Percentiles rank a stretch among this genome's conserved stretches.
Conservation (phyloP, 2,888 invertebrate species). For the Branchinecta sandiegonensis region DNA sequence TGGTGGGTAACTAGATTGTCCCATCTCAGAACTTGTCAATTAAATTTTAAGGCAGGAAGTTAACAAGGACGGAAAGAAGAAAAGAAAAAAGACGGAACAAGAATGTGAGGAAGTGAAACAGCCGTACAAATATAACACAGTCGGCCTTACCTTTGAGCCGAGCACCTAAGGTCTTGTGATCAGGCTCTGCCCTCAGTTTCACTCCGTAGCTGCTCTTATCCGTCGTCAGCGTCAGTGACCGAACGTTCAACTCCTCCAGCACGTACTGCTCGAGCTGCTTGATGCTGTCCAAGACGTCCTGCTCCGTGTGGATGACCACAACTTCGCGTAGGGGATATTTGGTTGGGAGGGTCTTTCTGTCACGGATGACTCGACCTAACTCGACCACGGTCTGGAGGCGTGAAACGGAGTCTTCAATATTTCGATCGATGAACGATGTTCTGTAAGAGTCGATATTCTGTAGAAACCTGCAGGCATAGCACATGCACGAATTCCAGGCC, state of each 20-base stretch:
- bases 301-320: slow-evolving; percentile 80
- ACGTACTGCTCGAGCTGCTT: slow-evolving; percentile 67
- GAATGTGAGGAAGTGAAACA: no score
- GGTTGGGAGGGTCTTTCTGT: slow-evolving; percentile 79
- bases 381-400: slow-evolving; percentile 92
- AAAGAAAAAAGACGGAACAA: no score
- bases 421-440: slow-evolving; percentile 53
- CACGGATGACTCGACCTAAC: slow-evolving; percentile 77
- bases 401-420: slow-evolving; percentile 76
- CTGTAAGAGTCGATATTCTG: slow-evolving; percentile 32
- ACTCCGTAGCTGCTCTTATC: slow-evolving; percentile 89
- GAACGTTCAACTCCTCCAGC: slow-evolving; percentile 81
- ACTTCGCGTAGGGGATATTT: slow-evolving; percentile 94
- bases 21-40: no score
- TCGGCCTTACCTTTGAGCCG: slow-evolving; percentile 59
- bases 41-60: no score
- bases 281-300: slow-evolving; percentile 59
- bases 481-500: neutral
- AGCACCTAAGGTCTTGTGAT: slow-evolving; percentile 77
- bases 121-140: no score
- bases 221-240: slow-evolving; percentile 61
- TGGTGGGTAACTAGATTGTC: no score
- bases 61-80: no score
- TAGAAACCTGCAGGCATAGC: neutral
- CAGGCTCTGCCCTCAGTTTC: slow-evolving; percentile 77